Percentiles rank a stretch among this genome's conserved stretches.
Conservation (phyloP, 2,888 invertebrate species). For the Lymantria monacha region DNA sequence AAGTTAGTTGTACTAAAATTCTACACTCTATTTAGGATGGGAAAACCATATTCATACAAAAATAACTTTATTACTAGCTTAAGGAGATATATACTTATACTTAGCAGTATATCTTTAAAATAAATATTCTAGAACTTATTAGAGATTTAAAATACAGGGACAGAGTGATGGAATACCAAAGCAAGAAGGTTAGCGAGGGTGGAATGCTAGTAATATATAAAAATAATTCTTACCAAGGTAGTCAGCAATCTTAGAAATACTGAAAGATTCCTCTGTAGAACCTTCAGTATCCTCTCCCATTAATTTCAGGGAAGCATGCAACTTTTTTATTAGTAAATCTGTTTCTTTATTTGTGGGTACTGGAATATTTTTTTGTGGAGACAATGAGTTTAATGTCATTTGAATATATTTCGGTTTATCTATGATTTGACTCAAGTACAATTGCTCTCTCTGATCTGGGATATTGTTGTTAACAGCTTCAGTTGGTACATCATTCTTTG, state of each 20-base stretch:
- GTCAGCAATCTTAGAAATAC: constrained; percentile 70
- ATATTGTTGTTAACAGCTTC: constrained; percentile 17
- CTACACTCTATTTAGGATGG: too few species aligned
- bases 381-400: constrained; percentile 25
- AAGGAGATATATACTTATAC: too few species aligned
- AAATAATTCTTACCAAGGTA: constrained; percentile 52
- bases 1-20: too few species aligned
- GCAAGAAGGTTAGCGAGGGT: too few species aligned
- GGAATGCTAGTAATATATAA: too few species aligned
- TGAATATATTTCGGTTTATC: constrained; percentile 33
- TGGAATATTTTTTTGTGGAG: constrained; percentile 31
- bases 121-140: too few species aligned
- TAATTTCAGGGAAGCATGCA: constrained; percentile 48
- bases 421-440: constrained; percentile 28
- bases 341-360: constrained; percentile 38
- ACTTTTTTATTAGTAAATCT: constrained; percentile 52
- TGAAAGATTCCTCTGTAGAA: constrained; percentile 62
- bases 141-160: too few species aligned
- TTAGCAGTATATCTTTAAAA: too few species aligned
- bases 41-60: too few species aligned
- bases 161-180: too few species aligned
- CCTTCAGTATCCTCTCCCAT: constrained; percentile 56
- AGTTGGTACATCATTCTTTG: constrained; percentile 13
- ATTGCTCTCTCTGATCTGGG: constrained; percentile 19
- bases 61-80: too few species aligned